phyloP scores from a whole-genome alignment of 2,888 invertebrate genomes.

The Reticulitermes lucifugus region DNA sequence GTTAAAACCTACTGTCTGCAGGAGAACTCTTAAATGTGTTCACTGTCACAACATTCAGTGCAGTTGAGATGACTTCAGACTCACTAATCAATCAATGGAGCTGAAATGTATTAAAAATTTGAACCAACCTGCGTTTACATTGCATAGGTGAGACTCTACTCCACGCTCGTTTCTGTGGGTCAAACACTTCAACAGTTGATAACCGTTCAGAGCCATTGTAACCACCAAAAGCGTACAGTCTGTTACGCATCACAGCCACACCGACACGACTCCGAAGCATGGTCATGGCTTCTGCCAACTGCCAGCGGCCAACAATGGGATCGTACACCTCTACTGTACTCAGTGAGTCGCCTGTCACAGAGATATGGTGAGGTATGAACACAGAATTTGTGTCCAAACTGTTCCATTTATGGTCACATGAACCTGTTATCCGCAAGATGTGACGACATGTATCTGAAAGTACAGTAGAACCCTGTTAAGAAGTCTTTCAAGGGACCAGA shows the following conservation, averaged over 20 bases:
- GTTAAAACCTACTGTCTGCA: too few species aligned
- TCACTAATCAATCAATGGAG: too few species aligned
- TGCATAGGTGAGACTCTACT: conserved; percentile 82
- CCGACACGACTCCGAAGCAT: conserved; percentile 86
- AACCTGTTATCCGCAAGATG: too few species aligned
- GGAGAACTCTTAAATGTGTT: too few species aligned
- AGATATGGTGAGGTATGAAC: neutral
- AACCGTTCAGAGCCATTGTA: conserved; percentile 87
- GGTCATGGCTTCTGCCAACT: conserved; percentile 83
- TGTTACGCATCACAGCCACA: conserved; percentile 83
- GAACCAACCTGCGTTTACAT: conserved; percentile 76
- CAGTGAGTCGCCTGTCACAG: conserved; percentile 75
- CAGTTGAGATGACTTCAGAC: too few species aligned
- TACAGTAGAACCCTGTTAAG: too few species aligned
- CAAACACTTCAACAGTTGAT: conserved; percentile 86
- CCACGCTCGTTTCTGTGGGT: conserved; percentile 80
- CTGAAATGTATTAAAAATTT: neutral
- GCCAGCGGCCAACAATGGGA: conserved; percentile 77
- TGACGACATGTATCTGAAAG: too few species aligned
- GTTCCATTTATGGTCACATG: too few species aligned
- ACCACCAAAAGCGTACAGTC: conserved; percentile 84
- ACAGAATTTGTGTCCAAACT: neutral
- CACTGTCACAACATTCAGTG: too few species aligned
- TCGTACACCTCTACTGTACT: conserved; percentile 89
- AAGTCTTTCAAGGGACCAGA: too few species aligned